Base-by-base conservation (phyloP, 2,888 invertebrate species). In the Plemyria rubiginata region DNA sequence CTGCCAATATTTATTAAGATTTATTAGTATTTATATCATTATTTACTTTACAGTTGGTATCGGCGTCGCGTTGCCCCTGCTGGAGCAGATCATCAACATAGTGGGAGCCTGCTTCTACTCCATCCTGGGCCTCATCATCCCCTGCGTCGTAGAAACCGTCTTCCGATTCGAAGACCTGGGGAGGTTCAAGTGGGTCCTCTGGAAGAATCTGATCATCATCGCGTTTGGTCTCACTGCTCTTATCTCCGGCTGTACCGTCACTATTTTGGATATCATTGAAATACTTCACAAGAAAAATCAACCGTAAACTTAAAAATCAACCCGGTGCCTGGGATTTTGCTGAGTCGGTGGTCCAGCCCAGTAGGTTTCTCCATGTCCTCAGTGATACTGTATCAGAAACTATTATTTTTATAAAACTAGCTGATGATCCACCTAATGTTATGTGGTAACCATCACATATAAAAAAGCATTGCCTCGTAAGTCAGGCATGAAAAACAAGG, bases 111-210 rank as follows among this genome's bases (percentile, higher is more conserved):
- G 95, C 40, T 95, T 95, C 76, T 95, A 95, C 77, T 96, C 96
- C 4, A 94, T 94, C 46, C 92, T 95, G 46, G 98, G 98, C 0
- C 93, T 97, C 50, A 93, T 95, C 62, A 95, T 96, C 48, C 97
- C 97, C 6, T 94, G 96, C 1, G 83, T 96, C 16, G 93, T 96
- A 2, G 96, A 97, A 75, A 96, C 95, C 0, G 94, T 97, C 0
- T 94, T 95, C 67, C 88, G 94, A 56, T 96, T 95, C 95, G 94
- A 96, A 15, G 91, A 94, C 56, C 93, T 96, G 7, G 97, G 97
- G 0, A 85, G 76, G 58, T 93, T 87, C 66, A 94, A 95, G 45
- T 96, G 96, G 96, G 92, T 94, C 49, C 82, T 97, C 0, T 92
- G 94, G 84, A 97, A 97, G 79, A 96, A 97, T 72, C 29, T 92